These are phyloP conservation scores for Turritopsis dohrnii DNA, from an alignment of 30 jellyfish, hydroid and myxozoan species.

Conservation along the genomic window DNA sequence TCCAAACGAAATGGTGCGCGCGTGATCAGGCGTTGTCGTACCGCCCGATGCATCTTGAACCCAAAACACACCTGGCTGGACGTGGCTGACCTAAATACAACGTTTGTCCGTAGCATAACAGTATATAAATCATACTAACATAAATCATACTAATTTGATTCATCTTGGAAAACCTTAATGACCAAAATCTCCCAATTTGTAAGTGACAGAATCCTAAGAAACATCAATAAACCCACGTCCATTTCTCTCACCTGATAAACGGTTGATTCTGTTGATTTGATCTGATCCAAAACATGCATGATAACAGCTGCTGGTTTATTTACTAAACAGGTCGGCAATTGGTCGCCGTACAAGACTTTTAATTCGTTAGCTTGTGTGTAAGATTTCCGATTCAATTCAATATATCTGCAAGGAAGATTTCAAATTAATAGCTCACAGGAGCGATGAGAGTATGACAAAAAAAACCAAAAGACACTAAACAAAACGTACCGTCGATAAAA, in stretches of 20 bases:
- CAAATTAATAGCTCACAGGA: background rate
- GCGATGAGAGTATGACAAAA: background rate
- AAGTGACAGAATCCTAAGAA: no score
- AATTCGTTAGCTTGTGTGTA: constrained; percentile 46
- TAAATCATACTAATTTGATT: background rate
- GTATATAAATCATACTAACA: no score
- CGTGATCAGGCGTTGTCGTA: background rate
- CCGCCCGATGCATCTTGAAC: constrained; percentile 39
- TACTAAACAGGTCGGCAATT: constrained; percentile 39
- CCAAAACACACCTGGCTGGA: constrained; percentile 45
- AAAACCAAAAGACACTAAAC: background rate
- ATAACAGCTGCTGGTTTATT: constrained; percentile 43
- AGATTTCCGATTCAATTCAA: constrained; percentile 38
- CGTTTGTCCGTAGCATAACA: background rate
- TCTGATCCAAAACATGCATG: constrained; percentile 42
- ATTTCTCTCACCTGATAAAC: constrained; percentile 36
- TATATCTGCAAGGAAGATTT: constrained; percentile 26
- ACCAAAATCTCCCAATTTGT: no score
- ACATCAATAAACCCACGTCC: background rate
- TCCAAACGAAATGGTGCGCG: constrained; percentile 39
- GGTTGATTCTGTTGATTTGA: constrained; percentile 32
- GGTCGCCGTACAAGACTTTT: constrained; percentile 41
- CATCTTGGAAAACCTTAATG: no score
- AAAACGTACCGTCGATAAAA: constrained; percentile 29
- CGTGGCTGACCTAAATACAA: constrained; percentile 34